A percentile compares a stretch with the other conserved stretches of the same genome.
Conservation (phyloP, 2,888 invertebrate species). For the Megaustenia siamemsis region DNA sequence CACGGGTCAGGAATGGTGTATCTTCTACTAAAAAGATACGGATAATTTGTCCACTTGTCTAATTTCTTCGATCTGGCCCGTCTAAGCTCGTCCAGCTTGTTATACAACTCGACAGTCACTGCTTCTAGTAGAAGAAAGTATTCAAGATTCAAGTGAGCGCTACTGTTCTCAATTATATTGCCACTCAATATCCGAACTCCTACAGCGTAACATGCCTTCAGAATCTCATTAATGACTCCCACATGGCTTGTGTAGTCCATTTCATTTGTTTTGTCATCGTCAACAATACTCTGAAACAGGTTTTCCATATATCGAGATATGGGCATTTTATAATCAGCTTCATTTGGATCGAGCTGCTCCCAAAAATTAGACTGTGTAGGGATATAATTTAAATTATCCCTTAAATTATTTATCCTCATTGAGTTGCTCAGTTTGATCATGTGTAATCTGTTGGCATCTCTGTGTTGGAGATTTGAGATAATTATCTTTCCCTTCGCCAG, state of each 20-base stretch:
- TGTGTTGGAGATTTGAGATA: neutral
- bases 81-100: neutral
- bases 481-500: neutral
- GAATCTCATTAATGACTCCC: neutral
- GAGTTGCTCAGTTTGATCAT: neutral
- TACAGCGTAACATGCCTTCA: neutral
- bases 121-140: conserved; percentile 11
- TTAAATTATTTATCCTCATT: too few relatives aligned
- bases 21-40: conserved; percentile 29
- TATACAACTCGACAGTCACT: neutral
- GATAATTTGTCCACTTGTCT: neutral
- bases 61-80: neutral
- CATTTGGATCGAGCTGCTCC: too few relatives aligned
- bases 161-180: too few relatives aligned
- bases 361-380: too few relatives aligned
- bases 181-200: neutral
- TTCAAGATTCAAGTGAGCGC: neutral
- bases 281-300: neutral
- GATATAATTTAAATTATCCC: neutral
- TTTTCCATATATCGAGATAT: conserved; percentile 18
- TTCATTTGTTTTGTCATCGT: neutral
- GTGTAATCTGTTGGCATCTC: neutral
- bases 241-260: neutral
- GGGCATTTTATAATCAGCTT: neutral
- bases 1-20: conserved; percentile 27